phyloP scores from a whole-genome alignment of 2,113 vertebrate species.

The Siphamia tubifer region DNA sequence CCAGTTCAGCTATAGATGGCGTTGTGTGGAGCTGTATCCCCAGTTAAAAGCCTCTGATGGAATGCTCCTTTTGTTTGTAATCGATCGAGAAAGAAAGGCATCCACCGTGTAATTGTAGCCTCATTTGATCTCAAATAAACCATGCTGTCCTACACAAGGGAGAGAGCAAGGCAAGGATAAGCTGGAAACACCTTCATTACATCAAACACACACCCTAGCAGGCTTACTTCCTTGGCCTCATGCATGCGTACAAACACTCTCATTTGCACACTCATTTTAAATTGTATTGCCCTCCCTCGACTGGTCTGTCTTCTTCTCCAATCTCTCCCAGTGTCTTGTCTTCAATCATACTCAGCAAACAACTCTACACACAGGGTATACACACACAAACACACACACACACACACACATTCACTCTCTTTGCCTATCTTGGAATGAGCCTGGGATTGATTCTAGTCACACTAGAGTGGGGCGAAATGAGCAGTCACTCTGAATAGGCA shows the following conservation, averaged over 20 bases:
- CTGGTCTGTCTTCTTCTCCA: slow-evolving; percentile 33
- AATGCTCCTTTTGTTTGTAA: slow-evolving; percentile 65
- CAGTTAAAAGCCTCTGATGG: slow-evolving; percentile 47
- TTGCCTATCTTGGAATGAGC: slow-evolving; percentile 53
- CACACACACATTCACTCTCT: slow-evolving; percentile 5
- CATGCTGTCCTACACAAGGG: slow-evolving; percentile 37
- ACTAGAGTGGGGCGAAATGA: slow-evolving; percentile 61
- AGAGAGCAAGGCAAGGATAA: slow-evolving; percentile 26
- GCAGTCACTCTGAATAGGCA: slow-evolving; percentile 70
- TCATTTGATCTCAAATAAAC: slow-evolving; percentile 70
- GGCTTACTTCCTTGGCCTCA: not conserved
- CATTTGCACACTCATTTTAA: slow-evolving; percentile 34
- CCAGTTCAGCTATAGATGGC: not conserved
- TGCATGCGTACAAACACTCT: not conserved
- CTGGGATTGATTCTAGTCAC: slow-evolving; percentile 73
- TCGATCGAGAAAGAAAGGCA: slow-evolving; percentile 59
- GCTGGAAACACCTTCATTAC: slow-evolving; percentile 55
- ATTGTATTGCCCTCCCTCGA: slow-evolving; percentile 27
- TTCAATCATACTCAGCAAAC: slow-evolving; percentile 59
- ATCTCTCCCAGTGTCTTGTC: slow-evolving; percentile 50
- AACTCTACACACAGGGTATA: slow-evolving; percentile 10
- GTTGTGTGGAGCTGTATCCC: slow-evolving; percentile 7
- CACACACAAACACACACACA: slow-evolving; percentile 2
- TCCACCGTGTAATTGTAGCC: slow-evolving; percentile 67
- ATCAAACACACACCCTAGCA: slow-evolving; percentile 26